A percentile compares a stretch with the other conserved stretches of the same genome.
phyloP scores from a whole-genome alignment of 2,113 vertebrate species.

The Lethenteron reissneri region DNA sequence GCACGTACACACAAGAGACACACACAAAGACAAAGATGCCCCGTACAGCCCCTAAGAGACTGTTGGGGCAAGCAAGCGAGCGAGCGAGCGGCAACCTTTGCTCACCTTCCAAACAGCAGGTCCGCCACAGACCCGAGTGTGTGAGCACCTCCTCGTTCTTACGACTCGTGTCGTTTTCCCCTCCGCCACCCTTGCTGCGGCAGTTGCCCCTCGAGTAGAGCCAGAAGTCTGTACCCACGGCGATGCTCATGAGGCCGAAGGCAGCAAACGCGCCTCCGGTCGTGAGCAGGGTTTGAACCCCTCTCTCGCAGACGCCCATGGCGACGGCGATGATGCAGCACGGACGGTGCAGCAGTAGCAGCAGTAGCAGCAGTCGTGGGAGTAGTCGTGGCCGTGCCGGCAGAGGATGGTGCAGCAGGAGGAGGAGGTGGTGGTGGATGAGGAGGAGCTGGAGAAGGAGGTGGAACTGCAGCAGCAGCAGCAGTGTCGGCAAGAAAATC shows the following conservation, averaged over 20 bases:
- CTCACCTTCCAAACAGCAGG: conserved; percentile 92
- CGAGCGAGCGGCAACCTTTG: neutral
- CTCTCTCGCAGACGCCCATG: conserved; percentile 91
- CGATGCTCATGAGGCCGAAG: conserved; percentile 97
- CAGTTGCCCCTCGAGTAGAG: conserved; percentile 86
- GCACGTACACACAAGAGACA: too few relatives aligned
- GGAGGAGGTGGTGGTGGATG: neutral
- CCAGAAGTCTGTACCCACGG: conserved; percentile 96
- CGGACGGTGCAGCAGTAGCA: too few relatives aligned
- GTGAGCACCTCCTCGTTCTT: conserved; percentile 99
- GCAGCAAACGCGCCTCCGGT: conserved; percentile 93
- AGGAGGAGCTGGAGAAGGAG: neutral
- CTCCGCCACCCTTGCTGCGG: conserved; percentile 43
- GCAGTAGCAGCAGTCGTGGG: too few relatives aligned
- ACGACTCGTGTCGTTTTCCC: conserved; percentile 84
- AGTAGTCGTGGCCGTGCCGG: neutral
- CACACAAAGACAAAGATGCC: too few relatives aligned
- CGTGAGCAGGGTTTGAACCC: conserved; percentile 89
- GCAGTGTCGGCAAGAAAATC: too few relatives aligned
- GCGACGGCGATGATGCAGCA: conserved; percentile 22
- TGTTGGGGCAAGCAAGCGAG: neutral
- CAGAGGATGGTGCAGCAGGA: neutral
- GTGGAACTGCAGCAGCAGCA: neutral
- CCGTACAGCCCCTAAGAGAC: too few relatives aligned
- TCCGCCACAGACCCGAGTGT: conserved; percentile 89